These are phyloP conservation scores for Leptinotarsa lineolata DNA, from an alignment of 1,140 invertebrate genomes.

Conservation along the genomic window DNA sequence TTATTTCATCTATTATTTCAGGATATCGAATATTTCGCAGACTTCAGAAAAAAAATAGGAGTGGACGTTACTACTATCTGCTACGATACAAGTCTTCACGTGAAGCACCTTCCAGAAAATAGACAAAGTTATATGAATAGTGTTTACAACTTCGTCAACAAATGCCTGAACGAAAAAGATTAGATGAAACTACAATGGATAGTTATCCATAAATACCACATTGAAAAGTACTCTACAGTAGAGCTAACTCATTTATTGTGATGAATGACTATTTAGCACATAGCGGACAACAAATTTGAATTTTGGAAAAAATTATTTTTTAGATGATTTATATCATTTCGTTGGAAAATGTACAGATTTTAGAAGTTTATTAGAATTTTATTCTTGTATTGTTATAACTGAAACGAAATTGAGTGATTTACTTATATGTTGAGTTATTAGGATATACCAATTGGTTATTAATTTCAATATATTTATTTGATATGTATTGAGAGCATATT, in stretches of 20 bases:
- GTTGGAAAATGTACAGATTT: too few species aligned
- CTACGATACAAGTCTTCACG: slow-evolving; percentile 72
- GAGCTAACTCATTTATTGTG: not conserved
- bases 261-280: too few species aligned
- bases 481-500: too few species aligned
- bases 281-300: too few species aligned
- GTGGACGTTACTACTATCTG: slow-evolving; percentile 65
- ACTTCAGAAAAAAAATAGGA: slow-evolving; percentile 62
- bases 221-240: not conserved
- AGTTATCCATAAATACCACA: not conserved
- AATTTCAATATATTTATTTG: too few species aligned
- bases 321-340: too few species aligned
- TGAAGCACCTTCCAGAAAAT: slow-evolving; percentile 68
- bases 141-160: slow-evolving; percentile 65
- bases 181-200: not conserved
- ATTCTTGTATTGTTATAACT: too few species aligned
- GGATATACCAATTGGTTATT: too few species aligned
- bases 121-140: slow-evolving; percentile 66
- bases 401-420: too few species aligned
- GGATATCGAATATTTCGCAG: slow-evolving; percentile 67
- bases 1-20: slow-evolving; percentile 41
- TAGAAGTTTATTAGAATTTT: too few species aligned
- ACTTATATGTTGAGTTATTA: too few species aligned
- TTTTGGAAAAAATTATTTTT: too few species aligned
- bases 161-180: slow-evolving; percentile 57